Percentiles rank a stretch among this genome's conserved stretches.
These are phyloP conservation scores for Serilophus lunatus DNA, from an alignment of 2,113 vertebrate genomes.

Conservation along the genomic window DNA sequence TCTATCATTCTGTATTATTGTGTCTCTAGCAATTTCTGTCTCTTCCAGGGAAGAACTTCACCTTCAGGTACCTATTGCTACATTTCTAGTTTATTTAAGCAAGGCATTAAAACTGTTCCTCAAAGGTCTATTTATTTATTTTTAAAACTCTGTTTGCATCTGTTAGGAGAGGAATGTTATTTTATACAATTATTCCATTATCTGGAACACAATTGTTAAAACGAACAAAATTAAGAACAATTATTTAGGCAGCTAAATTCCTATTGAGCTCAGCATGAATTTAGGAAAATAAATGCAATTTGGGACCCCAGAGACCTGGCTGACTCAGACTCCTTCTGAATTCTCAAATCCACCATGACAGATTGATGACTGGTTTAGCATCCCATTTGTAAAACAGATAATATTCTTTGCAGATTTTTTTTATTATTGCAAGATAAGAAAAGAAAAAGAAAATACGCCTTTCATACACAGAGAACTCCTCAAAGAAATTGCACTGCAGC, in stretches of 20 bases:
- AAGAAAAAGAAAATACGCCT: background rate
- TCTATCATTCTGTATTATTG: rapidly evolving
- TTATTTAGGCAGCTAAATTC: background rate
- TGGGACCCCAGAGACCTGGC: background rate
- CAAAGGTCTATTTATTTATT: background rate
- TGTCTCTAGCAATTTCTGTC: background rate
- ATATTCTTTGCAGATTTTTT: background rate
- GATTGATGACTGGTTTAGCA: background rate
- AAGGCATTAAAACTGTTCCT: background rate
- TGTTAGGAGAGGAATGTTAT: background rate
- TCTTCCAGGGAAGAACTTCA: background rate
- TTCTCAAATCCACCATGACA: background rate
- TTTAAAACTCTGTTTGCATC: background rate
- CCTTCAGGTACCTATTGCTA: background rate
- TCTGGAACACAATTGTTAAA: background rate
- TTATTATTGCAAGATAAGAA: background rate
- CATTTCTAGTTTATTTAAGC: background rate
- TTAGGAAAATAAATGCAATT: background rate
- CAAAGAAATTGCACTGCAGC: background rate
- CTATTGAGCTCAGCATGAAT: background rate
- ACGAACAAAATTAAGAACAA: background rate
- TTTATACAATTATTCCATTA: background rate
- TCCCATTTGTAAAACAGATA: background rate
- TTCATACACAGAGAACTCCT: background rate
- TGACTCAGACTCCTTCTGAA: background rate